Percentiles rank a stretch among this genome's conserved stretches.
Conservation (phyloP, 2,888 invertebrate species). For the Xanthostigma xanthostigma region DNA sequence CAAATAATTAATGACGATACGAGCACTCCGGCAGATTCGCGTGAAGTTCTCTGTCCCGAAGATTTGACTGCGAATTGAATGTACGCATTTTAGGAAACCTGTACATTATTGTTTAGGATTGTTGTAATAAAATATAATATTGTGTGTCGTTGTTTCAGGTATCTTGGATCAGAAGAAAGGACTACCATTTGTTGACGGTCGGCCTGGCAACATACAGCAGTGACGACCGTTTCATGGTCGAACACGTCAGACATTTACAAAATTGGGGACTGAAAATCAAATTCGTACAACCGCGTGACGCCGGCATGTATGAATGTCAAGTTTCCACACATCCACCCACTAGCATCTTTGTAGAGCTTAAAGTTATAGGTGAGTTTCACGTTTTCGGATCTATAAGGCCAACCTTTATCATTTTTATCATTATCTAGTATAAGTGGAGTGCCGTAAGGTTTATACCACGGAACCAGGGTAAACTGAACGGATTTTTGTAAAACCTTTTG, state of each 20-base stretch:
- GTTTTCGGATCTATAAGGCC: background rate
- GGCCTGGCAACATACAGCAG: constrained; percentile 53
- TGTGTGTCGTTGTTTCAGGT: constrained; percentile 27
- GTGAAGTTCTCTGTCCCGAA: too few relatives aligned
- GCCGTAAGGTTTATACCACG: too few relatives aligned
- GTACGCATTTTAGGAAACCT: too few relatives aligned
- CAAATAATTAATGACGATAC: too few relatives aligned
- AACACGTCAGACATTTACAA: constrained; percentile 43
- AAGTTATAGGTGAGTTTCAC: constrained; percentile 49
- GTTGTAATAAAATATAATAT: too few relatives aligned
- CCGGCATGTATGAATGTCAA: constrained; percentile 66
- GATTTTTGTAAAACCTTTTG: too few relatives aligned
- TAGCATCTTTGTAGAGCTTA: constrained; percentile 58
- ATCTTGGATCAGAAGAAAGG: constrained; percentile 57
- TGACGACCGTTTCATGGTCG: constrained; percentile 49
- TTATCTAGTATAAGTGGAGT: too few relatives aligned
- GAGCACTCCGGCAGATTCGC: too few relatives aligned
- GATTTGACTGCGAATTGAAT: too few relatives aligned
- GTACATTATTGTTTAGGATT: too few relatives aligned
- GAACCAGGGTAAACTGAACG: too few relatives aligned
- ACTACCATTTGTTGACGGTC: constrained; percentile 53
- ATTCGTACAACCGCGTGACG: constrained; percentile 53
- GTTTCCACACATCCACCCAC: constrained; percentile 67
- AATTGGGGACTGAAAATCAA: constrained; percentile 52
- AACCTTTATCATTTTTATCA: background rate